Evolutionary conservation across 2,797 vertebrate genomes (phyloP), one percentile per base, ranked within the genome.

Genomic region (Hozukius guyotensis): DNA sequence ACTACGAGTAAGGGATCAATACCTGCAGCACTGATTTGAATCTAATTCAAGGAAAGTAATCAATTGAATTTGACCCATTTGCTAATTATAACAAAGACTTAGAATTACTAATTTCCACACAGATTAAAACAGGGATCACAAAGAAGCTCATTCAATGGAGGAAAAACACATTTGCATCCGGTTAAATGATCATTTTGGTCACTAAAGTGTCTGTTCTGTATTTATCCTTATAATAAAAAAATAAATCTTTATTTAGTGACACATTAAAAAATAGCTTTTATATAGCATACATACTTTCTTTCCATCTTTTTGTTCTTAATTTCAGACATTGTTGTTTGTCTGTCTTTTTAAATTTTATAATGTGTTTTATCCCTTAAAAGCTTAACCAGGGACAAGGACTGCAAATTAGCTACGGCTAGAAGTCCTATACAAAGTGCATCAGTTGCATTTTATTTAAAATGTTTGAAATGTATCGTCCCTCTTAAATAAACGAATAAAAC

Each of bases 21-120:
- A 71, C 14, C 8, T 18, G 49, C 46, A 78, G 24, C 13, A 75
- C 46, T 75, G 68, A 87, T 84, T 79, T 72, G 16, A 62, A 86
- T 78, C 64, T n/a, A 57, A 61, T 49, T 85, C 7, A 73, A 70
- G 18, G 8, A 0, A 2, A 61, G 36, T 9, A 63, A 77, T 75
- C 55, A 24, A 56, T 42, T 68, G 0, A 8, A 53, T 72, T 73
- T 5, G n/a, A 66, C 8, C 1, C 64, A 16, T 68, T 78, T 78
- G 36, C 18, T 75, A 18, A 82, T 66, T 76, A 2, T 3, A 38
- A 71, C 14, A 55, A 74, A 20, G 32, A 55, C 4, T 31, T 12
- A 20, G 18, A 49, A 49, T 56, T 31, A n/a, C 16, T 32, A 52
- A 49, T 66, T 27, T 42, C 12, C 53, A 75, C 42, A 5, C 13